Evolutionary conservation across 2,888 invertebrate genomes (phyloP), one percentile per base, ranked within the genome.

Genomic region (Hypena proboscidalis): DNA sequence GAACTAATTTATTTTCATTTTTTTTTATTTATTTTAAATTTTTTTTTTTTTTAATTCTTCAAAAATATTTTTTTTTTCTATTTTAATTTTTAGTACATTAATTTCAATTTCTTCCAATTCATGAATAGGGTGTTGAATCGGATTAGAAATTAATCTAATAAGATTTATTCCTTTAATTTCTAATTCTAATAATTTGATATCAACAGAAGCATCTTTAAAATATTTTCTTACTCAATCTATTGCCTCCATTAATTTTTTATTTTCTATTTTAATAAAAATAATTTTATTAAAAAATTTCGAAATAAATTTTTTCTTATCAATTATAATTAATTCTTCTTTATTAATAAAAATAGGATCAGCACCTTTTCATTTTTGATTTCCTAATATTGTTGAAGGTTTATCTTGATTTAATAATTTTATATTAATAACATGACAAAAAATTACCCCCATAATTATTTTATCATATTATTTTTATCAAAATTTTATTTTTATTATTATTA

Each of bases 381-480:
- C 92, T 0, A 91, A 90, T 82, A 85, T 93, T 71, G 86, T 92
- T 62, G 92, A 92, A 85, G 92, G 92, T 1, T 61, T 93, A 85
- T 80, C 75, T 15, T 93, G 93, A 92, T 74, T 86, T 55, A 93
- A 92, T 80, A 74, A 81, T 48, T 77, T 93, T 67, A 80, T 93
- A 69, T 74, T 93, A 85, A 83, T 93, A 83, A 92, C 92, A 0
- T 93, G 93, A 87, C 93, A 94, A 93, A 94, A 94, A 92, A 90
- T 93, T 84, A 87, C 92, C 21, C 93, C 93, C 1, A 79, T 93
- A 84, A 85, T 92, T 76, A 58, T 93, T 68, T 62, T 92, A 27
- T 90, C 87, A 33, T 92, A 91, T 75, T 81, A 83, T 72, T 73
- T 79, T 68, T 79, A 83, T 74, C 76, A 74, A 65, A 77, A 80